These are phyloP conservation scores for Steinernema feltiae DNA, from an alignment of 1,140 invertebrate genomes.

Conservation along the genomic window DNA sequence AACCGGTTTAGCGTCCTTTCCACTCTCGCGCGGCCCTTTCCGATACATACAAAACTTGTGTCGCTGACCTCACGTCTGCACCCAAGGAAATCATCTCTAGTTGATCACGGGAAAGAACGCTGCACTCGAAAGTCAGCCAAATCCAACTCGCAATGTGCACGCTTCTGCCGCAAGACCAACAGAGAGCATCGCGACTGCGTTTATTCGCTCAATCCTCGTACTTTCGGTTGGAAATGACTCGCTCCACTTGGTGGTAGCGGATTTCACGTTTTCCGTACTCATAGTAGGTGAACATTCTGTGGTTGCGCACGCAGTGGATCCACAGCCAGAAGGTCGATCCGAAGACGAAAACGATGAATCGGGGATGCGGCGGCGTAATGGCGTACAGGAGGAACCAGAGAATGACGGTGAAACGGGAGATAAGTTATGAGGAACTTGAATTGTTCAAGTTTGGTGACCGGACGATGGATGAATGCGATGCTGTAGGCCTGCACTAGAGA, in stretches of 20 bases:
- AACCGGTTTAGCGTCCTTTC: too few relatives aligned
- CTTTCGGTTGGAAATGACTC: background rate
- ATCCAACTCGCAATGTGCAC: too few relatives aligned
- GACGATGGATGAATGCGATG: background rate
- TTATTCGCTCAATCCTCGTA: background rate
- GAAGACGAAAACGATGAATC: background rate
- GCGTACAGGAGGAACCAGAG: slow-evolving; percentile 7
- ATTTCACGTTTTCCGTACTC: slow-evolving; percentile 6
- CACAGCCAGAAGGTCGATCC: background rate
- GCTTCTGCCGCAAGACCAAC: too few relatives aligned
- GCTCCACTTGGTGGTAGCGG: background rate
- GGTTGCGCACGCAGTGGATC: background rate
- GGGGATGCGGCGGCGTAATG: background rate
- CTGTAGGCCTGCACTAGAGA: slow-evolving; percentile 4
- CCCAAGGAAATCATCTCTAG: too few relatives aligned
- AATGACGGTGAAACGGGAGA: background rate
- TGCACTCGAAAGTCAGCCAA: too few relatives aligned
- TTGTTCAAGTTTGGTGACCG: background rate
- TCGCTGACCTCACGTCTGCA: too few relatives aligned
- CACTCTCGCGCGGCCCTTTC: too few relatives aligned
- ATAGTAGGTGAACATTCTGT: background rate
- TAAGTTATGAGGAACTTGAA: background rate
- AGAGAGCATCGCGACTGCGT: too few relatives aligned
- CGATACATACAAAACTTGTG: too few relatives aligned
- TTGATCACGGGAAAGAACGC: too few relatives aligned